These are phyloP conservation scores for Darevskia nairensis DNA, from an alignment of 2,797 vertebrate genomes.

Conservation along the genomic window DNA sequence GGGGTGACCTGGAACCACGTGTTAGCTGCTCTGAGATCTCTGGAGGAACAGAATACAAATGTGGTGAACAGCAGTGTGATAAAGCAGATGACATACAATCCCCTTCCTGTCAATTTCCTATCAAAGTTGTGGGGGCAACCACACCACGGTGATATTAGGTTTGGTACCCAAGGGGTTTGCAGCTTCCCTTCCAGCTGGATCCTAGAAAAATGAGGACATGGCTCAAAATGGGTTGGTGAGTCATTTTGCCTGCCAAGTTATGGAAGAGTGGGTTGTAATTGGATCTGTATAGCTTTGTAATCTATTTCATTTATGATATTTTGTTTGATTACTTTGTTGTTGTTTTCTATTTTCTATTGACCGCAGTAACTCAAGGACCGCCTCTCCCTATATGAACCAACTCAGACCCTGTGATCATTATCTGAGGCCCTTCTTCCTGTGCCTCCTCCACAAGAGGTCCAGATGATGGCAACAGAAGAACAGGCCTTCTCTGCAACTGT, in stretches of 20 bases:
- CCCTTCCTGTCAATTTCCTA: not conserved
- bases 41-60: not conserved
- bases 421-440: too few relatives aligned
- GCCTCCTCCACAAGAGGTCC: too few relatives aligned
- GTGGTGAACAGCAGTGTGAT: not conserved
- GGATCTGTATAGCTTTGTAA: not conserved
- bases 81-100: not conserved
- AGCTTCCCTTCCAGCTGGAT: not conserved
- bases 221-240: not conserved
- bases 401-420: too few relatives aligned
- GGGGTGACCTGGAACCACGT: not conserved
- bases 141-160: not conserved
- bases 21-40: not conserved
- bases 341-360: not conserved
- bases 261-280: not conserved
- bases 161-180: not conserved
- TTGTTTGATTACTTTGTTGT: not conserved
- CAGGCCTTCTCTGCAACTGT: too few relatives aligned
- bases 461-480: too few relatives aligned
- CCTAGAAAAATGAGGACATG: not conserved
- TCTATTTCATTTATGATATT: not conserved
- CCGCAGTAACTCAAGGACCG: too few relatives aligned
- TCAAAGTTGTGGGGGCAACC: not conserved
- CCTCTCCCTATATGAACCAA: too few relatives aligned
- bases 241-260: not conserved